Conservation (phyloP, 2,888 invertebrate species). For the Microplitis manilae region DNA sequence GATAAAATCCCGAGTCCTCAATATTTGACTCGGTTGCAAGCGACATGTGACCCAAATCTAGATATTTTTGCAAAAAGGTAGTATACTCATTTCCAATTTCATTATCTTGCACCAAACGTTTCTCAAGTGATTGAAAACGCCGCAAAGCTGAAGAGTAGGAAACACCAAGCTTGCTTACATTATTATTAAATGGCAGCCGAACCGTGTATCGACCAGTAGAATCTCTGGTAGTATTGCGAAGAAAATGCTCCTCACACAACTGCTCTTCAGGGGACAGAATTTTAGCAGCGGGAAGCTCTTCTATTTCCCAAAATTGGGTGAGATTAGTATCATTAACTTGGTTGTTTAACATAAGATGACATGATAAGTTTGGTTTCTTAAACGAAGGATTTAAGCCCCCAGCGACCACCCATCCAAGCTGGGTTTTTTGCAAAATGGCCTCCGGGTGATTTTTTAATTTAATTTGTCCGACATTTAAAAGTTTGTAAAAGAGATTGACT, state of each 20-base stretch:
- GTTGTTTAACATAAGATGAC: constrained; percentile 33
- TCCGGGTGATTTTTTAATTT: constrained; percentile 7
- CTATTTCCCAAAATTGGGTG: constrained; percentile 42
- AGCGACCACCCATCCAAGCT: constrained; percentile 46
- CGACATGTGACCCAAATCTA: too few species aligned
- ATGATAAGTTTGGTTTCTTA: constrained; percentile 15
- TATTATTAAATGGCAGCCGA: constrained; percentile 39
- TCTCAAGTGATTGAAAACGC: constrained; percentile 25
- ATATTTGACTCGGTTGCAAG: not conserved
- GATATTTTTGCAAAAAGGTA: too few species aligned
- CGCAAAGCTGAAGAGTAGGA: constrained; percentile 29
- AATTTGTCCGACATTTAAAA: not conserved
- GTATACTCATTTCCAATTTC: too few species aligned
- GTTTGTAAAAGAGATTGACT: not conserved
- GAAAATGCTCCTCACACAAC: constrained; percentile 37
- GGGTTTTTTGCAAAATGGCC: constrained; percentile 42
- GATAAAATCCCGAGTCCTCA: too few species aligned
- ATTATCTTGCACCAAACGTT: too few species aligned
- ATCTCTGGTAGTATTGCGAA: not conserved
- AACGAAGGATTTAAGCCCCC: constrained; percentile 37
- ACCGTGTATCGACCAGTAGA: constrained; percentile 31
- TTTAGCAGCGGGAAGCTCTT: constrained; percentile 34
- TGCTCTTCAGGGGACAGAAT: constrained; percentile 20
- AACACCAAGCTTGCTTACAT: not conserved
- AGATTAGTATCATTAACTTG: constrained; percentile 11